These are phyloP conservation scores for Drosophila stalkeri DNA, from an alignment of 2,888 invertebrate genomes.

Conservation along the genomic window DNA sequence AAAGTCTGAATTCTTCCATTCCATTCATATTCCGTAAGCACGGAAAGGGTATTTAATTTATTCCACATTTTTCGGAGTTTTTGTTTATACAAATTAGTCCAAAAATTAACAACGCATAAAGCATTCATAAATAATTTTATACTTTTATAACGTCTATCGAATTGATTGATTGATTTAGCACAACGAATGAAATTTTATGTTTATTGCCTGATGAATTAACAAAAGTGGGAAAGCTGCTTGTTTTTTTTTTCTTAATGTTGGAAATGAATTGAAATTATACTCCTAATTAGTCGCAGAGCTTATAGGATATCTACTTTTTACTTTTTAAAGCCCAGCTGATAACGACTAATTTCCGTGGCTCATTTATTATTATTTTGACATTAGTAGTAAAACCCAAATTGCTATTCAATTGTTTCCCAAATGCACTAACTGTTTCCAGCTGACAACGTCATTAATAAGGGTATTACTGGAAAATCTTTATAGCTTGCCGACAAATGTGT, in stretches of 20 bases:
- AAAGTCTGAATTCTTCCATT: neutral
- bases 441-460: constrained; percentile 16
- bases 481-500: constrained; percentile 35
- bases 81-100: constrained; percentile 1
- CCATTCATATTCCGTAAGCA: neutral
- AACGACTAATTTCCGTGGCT: constrained; percentile 7
- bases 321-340: constrained; percentile 30
- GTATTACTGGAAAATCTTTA: constrained; percentile 20
- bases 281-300: constrained; percentile 3
- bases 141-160: constrained; percentile 13
- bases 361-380: constrained; percentile 47
- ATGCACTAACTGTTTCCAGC: constrained; percentile 11
- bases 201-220: constrained; percentile 13
- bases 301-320: constrained; percentile 28
- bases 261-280: constrained; percentile 5
- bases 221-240: neutral
- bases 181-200: constrained; percentile 19
- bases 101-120: constrained; percentile 7
- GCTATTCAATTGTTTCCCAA: constrained; percentile 48
- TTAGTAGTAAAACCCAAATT: constrained; percentile 53
- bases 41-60: neutral
- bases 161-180: constrained; percentile 45
- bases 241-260: neutral
- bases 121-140: constrained; percentile 19
- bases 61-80: neutral